Evolutionary conservation across 2,113 vertebrate genomes (phyloP), one percentile per base, ranked within the genome.

Genomic region (Corythoichthys intestinalis): DNA sequence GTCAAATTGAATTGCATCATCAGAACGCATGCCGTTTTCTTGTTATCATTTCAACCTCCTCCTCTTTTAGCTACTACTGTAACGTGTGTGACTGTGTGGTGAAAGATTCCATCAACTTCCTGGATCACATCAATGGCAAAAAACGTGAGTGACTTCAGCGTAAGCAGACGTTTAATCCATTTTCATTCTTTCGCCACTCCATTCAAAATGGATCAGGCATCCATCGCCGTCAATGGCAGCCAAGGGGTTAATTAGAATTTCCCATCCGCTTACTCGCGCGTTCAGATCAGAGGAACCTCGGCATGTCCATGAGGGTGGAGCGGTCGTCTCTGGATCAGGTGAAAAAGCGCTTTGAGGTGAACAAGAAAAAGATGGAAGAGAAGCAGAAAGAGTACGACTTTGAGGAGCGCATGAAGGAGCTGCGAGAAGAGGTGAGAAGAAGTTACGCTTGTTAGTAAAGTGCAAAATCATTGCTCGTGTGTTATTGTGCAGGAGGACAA

Each of bases 331-430:
- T 99, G 77, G 97, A 99, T 83, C 97, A 99, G 88, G 97, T 99
- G 73, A 98, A 98, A 87, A 98, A 97, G 66, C 93, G 97, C 14
- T 98, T 98, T 59, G 97, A 99, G 79, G 91, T 94, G 61, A 99
- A 99, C 84, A 98, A 98, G 88, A 98, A 98, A 86, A 98, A 98
- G 77, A 89, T 98, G 94, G 96, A 99, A 87, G 96, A 98, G 87
- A 98, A 98, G 62, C 95, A 99, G 87, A 98, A 98, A 74, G 97
- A 99, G 82, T 99, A 98, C 67, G 96, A 99, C 89, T 99, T 99
- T 71, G 96, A 99, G 80, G 97, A 99, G 90, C 92, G 97, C 63
- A 95, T 99, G 96, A 98, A 98, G 85, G 97, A 98, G 62, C 93
- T 98, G 44, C 84, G 96, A 4, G 97, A 98, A 82, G 96, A 99